A percentile compares a stretch with the other conserved stretches of the same genome.
Evolutionary conservation across 2,113 vertebrate genomes (phyloP).

Genomic region (Oreotragus oreotragus): DNA sequence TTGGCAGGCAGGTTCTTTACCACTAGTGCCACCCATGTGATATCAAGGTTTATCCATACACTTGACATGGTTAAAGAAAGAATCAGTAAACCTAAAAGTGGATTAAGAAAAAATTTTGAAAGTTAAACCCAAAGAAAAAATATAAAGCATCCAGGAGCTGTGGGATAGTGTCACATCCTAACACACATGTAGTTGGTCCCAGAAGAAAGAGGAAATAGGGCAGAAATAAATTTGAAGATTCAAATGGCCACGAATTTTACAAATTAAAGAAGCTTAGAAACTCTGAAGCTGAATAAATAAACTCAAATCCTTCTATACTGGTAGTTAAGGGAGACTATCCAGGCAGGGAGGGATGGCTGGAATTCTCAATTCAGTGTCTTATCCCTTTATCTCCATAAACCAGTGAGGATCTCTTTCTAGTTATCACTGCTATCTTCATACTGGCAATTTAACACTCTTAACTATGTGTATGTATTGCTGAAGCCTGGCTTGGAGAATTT

Average conservation of each 20-base stretch:
- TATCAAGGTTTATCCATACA: not conserved
- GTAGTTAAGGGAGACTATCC: not conserved
- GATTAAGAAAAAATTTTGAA: not conserved
- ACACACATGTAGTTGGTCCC: not conserved
- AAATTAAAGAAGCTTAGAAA: not conserved
- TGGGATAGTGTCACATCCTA: not conserved
- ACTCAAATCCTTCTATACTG: not conserved
- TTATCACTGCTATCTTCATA: not conserved
- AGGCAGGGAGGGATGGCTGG: not conserved
- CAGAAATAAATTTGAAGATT: not conserved
- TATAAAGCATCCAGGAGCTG: not conserved
- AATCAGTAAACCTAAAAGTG: not conserved
- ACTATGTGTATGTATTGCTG: not conserved
- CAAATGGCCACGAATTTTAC: not conserved
- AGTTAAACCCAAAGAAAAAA: not conserved
- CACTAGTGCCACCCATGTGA: fast-evolving
- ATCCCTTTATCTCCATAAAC: not conserved
- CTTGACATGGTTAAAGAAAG: not conserved
- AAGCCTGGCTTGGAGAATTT: too few species aligned
- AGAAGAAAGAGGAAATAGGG: not conserved
- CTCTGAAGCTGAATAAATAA: not conserved
- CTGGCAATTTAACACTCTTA: not conserved
- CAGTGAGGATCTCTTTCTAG: not conserved
- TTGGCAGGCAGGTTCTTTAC: not conserved
- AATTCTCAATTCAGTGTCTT: not conserved